phyloP scores from a whole-genome alignment of 2,888 invertebrate genomes.

The Leucozona laternaria region DNA sequence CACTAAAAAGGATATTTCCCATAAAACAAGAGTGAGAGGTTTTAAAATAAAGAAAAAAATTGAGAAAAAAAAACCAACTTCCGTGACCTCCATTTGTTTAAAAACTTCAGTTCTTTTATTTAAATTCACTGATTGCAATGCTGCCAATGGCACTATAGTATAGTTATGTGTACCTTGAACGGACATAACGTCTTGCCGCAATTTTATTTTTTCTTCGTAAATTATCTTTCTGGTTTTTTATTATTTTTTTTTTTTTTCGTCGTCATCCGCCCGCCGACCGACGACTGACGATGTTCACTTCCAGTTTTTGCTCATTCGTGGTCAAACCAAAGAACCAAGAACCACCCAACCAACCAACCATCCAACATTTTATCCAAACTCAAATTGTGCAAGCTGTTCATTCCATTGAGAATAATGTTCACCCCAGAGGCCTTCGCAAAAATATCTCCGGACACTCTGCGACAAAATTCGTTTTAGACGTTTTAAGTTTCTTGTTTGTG shows the following conservation, averaged over 20 bases:
- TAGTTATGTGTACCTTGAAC: conserved; percentile 44
- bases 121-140: conserved; percentile 70
- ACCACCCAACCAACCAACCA: conserved; percentile 6
- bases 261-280: neutral
- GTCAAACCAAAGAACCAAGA: conserved; percentile 10
- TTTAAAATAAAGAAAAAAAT: neutral
- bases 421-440: conserved; percentile 40
- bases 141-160: conserved; percentile 68
- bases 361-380: conserved; percentile 20
- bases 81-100: conserved; percentile 63
- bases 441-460: conserved; percentile 42
- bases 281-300: neutral
- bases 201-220: conserved; percentile 44
- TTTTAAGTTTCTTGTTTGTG: conserved; percentile 28
- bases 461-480: conserved; percentile 50
- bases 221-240: conserved; percentile 24
- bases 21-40: conserved; percentile 44
- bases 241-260: neutral
- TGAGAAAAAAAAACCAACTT: conserved; percentile 38
- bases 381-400: conserved; percentile 41
- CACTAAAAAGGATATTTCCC: conserved; percentile 32
- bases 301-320: conserved; percentile 22
- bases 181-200: conserved; percentile 66
- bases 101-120: conserved; percentile 53
- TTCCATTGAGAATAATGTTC: conserved; percentile 50